Evolutionary conservation across 2,888 invertebrate species (phyloP).

Genomic region (Kryphioiulus occultus): DNA sequence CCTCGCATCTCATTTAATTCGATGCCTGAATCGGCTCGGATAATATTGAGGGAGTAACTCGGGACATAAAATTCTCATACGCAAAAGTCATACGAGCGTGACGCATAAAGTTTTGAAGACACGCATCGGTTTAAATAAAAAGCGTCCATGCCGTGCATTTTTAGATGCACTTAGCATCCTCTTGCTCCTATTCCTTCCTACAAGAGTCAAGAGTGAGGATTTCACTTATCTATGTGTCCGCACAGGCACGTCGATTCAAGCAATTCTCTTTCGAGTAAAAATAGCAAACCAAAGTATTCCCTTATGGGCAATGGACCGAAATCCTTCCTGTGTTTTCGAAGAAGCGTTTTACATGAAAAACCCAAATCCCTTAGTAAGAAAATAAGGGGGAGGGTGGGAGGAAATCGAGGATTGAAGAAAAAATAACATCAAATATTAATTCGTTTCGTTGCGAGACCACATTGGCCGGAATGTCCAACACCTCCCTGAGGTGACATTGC

Average conservation of each 20-base stretch:
- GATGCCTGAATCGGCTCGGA: constrained; percentile 16
- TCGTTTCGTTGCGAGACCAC: background rate
- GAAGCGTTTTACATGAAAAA: constrained; percentile 3
- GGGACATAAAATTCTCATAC: background rate
- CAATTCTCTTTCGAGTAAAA: constrained; percentile 11
- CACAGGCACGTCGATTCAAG: constrained; percentile 17
- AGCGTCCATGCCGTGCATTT: background rate
- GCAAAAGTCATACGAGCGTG: constrained; percentile 18
- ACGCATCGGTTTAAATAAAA: background rate
- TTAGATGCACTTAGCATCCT: constrained; percentile 31
- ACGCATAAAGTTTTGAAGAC: constrained; percentile 30
- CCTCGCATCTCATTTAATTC: constrained; percentile 11
- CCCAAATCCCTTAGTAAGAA: background rate
- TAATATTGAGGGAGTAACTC: background rate
- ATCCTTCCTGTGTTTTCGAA: constrained; percentile 26
- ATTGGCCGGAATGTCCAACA: background rate
- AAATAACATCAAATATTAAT: constrained; percentile 4
- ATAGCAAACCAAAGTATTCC: constrained; percentile 25
- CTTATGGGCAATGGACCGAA: constrained; percentile 19
- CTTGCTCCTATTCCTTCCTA: background rate
- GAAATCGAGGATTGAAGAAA: background rate
- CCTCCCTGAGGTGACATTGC: background rate
- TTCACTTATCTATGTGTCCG: constrained; percentile 16
- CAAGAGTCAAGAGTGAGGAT: background rate
- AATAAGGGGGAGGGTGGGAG: background rate